phyloP scores from a whole-genome alignment of 2,888 invertebrate species.

The Megamerina dolium region DNA sequence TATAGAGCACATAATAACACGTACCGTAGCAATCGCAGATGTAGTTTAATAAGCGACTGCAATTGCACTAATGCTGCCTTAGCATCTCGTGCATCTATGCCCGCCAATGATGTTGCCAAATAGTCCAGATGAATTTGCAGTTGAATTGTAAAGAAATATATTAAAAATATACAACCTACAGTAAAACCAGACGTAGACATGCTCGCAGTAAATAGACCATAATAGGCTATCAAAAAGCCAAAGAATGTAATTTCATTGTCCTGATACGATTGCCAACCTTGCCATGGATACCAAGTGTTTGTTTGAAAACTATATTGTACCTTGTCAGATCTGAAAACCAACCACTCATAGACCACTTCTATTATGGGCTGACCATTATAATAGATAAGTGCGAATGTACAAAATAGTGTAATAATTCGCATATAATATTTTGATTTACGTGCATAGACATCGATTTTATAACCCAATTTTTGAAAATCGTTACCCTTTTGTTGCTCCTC shows the following conservation, averaged over 20 bases:
- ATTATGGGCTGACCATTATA: constrained; percentile 34
- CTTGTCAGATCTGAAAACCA: constrained; percentile 12
- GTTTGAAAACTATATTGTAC: constrained; percentile 35
- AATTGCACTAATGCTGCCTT: no score
- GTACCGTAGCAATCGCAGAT: no score
- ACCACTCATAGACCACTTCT: constrained; percentile 26
- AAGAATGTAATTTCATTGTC: constrained; percentile 15
- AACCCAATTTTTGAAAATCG: no score
- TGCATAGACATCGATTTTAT: constrained; percentile 24
- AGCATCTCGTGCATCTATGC: constrained; percentile 23
- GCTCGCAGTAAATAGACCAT: no score
- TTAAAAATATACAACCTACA: constrained; percentile 30
- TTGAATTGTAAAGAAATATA: constrained; percentile 34
- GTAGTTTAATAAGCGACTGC: no score
- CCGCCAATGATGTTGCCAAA: constrained; percentile 23
- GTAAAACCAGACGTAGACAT: constrained; percentile 27
- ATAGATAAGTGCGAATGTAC: constrained; percentile 24
- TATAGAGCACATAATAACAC: no score
- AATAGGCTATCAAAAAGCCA: constrained; percentile 23
- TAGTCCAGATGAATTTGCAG: constrained; percentile 36
- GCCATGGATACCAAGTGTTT: constrained; percentile 45
- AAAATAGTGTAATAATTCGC: constrained; percentile 25
- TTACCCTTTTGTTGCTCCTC: constrained; percentile 11
- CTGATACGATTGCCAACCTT: constrained; percentile 13
- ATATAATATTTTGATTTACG: constrained; percentile 24